Conservation (phyloP, 1,140 invertebrate species). For the Olivierus martensii region DNA sequence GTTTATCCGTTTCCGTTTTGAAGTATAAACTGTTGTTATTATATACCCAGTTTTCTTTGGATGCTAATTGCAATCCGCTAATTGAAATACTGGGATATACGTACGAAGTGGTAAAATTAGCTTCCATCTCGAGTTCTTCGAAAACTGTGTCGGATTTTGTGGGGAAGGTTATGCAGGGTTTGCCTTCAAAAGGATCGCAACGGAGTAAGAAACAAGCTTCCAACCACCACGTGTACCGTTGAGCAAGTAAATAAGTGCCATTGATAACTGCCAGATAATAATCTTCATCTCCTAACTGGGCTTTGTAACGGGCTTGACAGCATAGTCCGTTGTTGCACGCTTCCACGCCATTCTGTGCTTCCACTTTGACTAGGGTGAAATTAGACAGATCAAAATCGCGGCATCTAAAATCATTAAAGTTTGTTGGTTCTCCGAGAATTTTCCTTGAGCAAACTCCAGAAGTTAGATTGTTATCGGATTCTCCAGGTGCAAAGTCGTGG, state of each 20-base stretch:
- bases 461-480: not conserved
- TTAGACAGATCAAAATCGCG: not conserved
- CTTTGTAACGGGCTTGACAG: conserved; percentile 9
- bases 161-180: not conserved
- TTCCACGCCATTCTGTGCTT: not conserved
- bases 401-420: conserved; percentile 3
- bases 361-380: conserved; percentile 3
- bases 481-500: not conserved
- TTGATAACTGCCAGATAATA: not conserved
- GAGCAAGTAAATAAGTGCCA: not conserved
- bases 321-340: conserved; percentile 14
- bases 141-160: conserved; percentile 5
- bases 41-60: conserved; percentile 6
- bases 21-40: not conserved
- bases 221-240: conserved; percentile 1
- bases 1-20: not conserved
- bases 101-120: not conserved
- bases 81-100: conserved; percentile 7
- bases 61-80: not conserved
- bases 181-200: not conserved
- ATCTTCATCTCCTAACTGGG: not conserved
- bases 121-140: not conserved
- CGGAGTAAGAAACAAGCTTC: conserved; percentile 11
- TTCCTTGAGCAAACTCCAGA: conserved; percentile 1
- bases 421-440: not conserved